Evolutionary conservation across 2,113 vertebrate species (phyloP), one percentile per base, ranked within the genome.

Genomic region (Tyto alba): DNA sequence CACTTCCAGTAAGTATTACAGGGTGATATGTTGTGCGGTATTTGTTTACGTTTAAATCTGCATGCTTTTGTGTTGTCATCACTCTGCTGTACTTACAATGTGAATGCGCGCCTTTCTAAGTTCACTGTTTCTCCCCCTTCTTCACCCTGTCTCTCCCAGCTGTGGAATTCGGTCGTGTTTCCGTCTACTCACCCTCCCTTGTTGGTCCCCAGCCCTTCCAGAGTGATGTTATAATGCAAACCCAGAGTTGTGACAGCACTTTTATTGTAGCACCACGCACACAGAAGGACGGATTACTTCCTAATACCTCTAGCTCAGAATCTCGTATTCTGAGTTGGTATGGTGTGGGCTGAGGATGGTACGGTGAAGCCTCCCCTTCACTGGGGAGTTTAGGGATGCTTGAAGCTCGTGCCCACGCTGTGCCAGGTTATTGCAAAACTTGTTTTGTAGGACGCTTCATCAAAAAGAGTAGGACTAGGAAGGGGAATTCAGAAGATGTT

Each of bases 401-500:
- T 38, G 47, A 71, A 50, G 40, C 55, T 27, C 50, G 2, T 1
- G 0, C 41, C 43, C 52, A 45, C 23, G 57, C 32, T 0, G 0
- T n/a, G 14, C 21, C 82, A 19, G 13, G 9, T 27, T 83, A 36
- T 13, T 56, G 59, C 50, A 67, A 71, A 89, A 67, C 57, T 83
- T 80, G 53, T 60, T 90, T 88, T 83, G 67, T 30, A 34, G 66
- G 10, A 3, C 2, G 0, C 26, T 52, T 89, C 41, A 11, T 72
- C 69, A 62, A 11, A 62, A 67, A n/a, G 27, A 59, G 63, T 0
- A 2, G 64, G 50, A 21, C n/a, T 47, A 9, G 66, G 30, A 85
- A 21, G 27, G 26, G 38, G 77, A n/a, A 19, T 81, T 95, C 22
- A 29, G 72, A 60, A 66, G 48, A 16, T 3, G 0, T 0, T 6